Evolutionary conservation across 1,140 invertebrate genomes (phyloP).

Genomic region (Apis mellifera): Amel_HAv3.1 CM009937.2:11469001-11469500

Average conservation of each 20-base stretch:
- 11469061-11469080: conserved; percentile 64
- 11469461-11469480: neutral
- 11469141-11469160: neutral
- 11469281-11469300: too few species aligned
- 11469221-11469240: conserved; percentile 54
- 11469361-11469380: neutral
- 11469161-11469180: conserved; percentile 23
- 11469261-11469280: too few species aligned
- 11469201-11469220: conserved; percentile 63
- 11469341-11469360: neutral
- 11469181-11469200: conserved; percentile 47
- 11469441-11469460: neutral
- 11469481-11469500: neutral
- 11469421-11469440: neutral
- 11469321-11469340: conserved; percentile 23
- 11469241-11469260: too few species aligned
- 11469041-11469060: conserved; percentile 19
- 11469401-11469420: neutral
- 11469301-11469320: conserved; percentile 23
- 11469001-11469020: conserved; percentile 1
- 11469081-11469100: conserved; percentile 70
- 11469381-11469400: neutral
- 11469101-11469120: conserved; percentile 67
- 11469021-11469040: conserved; percentile 23
- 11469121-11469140: conserved; percentile 41